phyloP scores from a whole-genome alignment of 2,888 invertebrate species.

The Corbicula japonica region DNA sequence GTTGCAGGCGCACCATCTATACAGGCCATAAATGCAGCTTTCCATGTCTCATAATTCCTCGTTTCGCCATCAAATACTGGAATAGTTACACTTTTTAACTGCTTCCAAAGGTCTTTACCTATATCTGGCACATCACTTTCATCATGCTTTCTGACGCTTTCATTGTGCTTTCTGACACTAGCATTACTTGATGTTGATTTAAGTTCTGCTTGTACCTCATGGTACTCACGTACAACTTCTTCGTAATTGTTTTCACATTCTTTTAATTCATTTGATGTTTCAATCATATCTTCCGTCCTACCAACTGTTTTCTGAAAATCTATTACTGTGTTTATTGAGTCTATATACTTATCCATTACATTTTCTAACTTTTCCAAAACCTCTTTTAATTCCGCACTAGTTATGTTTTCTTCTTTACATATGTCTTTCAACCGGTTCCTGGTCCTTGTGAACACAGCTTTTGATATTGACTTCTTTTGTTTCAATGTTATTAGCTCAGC shows the following conservation, averaged over 20 bases:
- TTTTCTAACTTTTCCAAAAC: not conserved
- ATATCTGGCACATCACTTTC: not conserved
- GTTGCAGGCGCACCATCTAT: slow-evolving; percentile 54
- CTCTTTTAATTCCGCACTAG: not conserved
- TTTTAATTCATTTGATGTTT: not conserved
- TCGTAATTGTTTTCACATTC: not conserved
- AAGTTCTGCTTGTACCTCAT: too few species aligned
- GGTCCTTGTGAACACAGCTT: not conserved
- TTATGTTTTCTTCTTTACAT: not conserved
- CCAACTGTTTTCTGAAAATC: not conserved
- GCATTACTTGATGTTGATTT: not conserved
- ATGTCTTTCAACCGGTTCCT: not conserved
- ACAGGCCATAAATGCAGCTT: slow-evolving; percentile 45
- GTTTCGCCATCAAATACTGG: slow-evolving; percentile 57
- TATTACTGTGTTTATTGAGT: not conserved
- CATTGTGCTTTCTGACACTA: not conserved
- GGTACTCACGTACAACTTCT: too few species aligned
- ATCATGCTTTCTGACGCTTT: not conserved
- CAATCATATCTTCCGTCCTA: not conserved
- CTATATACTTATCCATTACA: not conserved
- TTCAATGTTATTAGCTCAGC: not conserved
- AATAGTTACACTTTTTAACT: slow-evolving; percentile 50
- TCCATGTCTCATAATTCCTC: slow-evolving; percentile 47
- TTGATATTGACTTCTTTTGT: not conserved
- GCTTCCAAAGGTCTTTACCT: slow-evolving; percentile 48